Base-by-base conservation (phyloP, 2,113 vertebrate genomes). In the Ciconia stormi region DNA sequence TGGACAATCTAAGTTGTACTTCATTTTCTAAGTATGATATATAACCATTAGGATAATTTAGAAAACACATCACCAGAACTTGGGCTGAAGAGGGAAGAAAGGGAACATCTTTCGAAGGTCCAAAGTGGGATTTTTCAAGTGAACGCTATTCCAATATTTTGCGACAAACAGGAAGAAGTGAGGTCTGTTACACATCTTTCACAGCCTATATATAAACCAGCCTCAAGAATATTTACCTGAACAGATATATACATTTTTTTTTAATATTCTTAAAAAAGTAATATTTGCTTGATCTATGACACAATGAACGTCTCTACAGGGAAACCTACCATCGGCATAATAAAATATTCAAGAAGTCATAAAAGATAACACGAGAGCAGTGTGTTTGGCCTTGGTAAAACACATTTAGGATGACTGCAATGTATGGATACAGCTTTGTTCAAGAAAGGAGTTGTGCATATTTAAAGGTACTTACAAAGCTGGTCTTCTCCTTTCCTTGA, bases 21-120 rank as follows among this genome's bases (percentile, higher is more conserved):
- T 91, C 36, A 82, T 93, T 90, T 95, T 80, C 96, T 97, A 97
- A 96, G 82, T 82, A 97, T 92, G 94, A 90, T 89, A 95, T 90
- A 95, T 95, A 92, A 95, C 94, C 86, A 94, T 86, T 8, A 96
- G 96, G 94, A 95, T 96, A 96, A 88, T 95, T 97, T 97, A 97
- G 95, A 97, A 97, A 96, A 95, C 94, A 96, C 95, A 90, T 95
- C 95, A 93, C 91, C 58, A 78, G 95, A 95, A 95, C 86, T 83
- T 88, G 95, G 91, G 94, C 87, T 93, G 91, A 90, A 84, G 80
- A 81, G 82, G 82, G 89, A 94, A 89, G 80, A 70, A 93, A 73
- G 91, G 87, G 86, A 95, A 95, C 94, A 91, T 95, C 94, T 96
- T 97, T 98, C 92, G 69, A 97, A 95, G 77, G 94, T 89, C 58